These are phyloP conservation scores for Xenus cinereus DNA, from an alignment of 2,113 vertebrate species.

Conservation along the genomic window DNA sequence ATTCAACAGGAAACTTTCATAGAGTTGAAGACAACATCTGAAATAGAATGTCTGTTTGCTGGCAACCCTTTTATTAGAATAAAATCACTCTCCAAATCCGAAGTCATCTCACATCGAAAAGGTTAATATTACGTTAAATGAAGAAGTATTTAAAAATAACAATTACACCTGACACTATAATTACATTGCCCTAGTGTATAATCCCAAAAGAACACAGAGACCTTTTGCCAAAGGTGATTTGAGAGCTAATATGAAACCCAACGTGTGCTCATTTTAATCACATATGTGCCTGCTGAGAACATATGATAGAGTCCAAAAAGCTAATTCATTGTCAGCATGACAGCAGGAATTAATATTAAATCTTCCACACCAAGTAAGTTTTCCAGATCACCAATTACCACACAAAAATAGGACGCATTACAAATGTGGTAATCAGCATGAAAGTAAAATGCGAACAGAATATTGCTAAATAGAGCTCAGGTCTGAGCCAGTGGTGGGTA, in stretches of 20 bases:
- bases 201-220: conserved; percentile 48
- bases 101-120: not conserved
- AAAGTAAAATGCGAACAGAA: not conserved
- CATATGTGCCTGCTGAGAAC: conserved; percentile 61
- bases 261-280: conserved; percentile 41
- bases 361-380: conserved; percentile 18
- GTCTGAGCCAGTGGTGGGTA: not conserved
- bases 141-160: not conserved
- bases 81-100: not conserved
- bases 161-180: conserved; percentile 1
- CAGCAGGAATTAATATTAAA: conserved; percentile 36
- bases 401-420: not conserved
- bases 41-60: not conserved
- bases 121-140: not conserved
- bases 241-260: conserved; percentile 44
- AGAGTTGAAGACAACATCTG: not conserved
- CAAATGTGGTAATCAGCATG: not conserved
- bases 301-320: conserved; percentile 47
- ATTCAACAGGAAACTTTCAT: not conserved
- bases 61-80: not conserved
- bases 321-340: conserved; percentile 61
- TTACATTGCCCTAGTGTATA: not conserved
- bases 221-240: conserved; percentile 55
- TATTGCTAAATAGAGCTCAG: not conserved
- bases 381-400: conserved; percentile 28